A percentile compares a stretch with the other conserved stretches of the same genome.
Conservation (phyloP, 1,140 invertebrate species). For the Limonius californicus region DNA sequence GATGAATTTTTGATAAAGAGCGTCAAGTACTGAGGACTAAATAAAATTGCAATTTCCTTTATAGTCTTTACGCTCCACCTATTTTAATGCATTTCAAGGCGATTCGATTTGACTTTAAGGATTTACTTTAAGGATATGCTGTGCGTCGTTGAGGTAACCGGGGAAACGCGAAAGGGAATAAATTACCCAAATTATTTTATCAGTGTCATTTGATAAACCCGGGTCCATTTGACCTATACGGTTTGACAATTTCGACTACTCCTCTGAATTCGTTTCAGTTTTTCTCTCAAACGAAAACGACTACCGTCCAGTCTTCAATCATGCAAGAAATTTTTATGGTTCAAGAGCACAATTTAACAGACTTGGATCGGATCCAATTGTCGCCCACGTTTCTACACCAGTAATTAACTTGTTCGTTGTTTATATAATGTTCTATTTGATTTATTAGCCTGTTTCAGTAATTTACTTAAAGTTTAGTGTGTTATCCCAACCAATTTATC, state of each 20-base stretch:
- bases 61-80: neutral
- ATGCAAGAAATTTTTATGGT: no score
- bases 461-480: slow-evolving; percentile 11
- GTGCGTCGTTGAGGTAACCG: neutral
- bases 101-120: neutral
- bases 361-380: neutral
- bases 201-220: neutral
- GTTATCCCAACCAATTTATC: slow-evolving; percentile 5
- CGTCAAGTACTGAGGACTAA: neutral
- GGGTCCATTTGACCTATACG: no score
- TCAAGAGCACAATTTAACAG: neutral
- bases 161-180: neutral
- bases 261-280: neutral
- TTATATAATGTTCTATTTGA: slow-evolving; percentile 9
- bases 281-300: neutral
- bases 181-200: neutral
- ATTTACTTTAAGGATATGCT: neutral
- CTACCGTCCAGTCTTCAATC: neutral
- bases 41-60: slow-evolving; percentile 1
- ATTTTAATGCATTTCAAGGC: neutral
- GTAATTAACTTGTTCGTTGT: slow-evolving; percentile 12
- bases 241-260: no score
- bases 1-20: neutral
- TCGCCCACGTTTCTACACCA: neutral
- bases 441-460: neutral